Evolutionary conservation across 2,797 vertebrate genomes (phyloP).

Genomic region (Apogon talboti): DNA sequence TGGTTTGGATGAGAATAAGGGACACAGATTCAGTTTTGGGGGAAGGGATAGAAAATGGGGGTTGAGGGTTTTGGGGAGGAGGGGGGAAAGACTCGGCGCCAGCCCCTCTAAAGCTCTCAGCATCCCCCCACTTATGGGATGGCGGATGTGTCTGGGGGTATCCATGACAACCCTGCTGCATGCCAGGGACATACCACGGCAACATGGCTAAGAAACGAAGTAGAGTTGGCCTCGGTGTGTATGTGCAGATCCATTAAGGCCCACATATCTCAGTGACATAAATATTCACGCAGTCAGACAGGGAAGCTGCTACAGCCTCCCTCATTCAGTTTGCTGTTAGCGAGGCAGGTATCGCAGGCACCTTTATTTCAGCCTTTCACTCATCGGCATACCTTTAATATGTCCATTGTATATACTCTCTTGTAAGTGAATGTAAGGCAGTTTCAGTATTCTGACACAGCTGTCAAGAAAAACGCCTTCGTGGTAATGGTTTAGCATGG

Average conservation of each 20-base stretch:
- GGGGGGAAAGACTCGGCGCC: slow-evolving; percentile 62
- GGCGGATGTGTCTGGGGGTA: slow-evolving; percentile 87
- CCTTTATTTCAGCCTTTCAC: slow-evolving; percentile 41
- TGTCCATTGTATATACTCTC: slow-evolving; percentile 1
- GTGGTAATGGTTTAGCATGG: slow-evolving; percentile 30
- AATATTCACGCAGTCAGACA: slow-evolving; percentile 68
- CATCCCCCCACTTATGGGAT: slow-evolving; percentile 85
- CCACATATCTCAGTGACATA: slow-evolving; percentile 65
- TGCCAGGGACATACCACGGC: slow-evolving; percentile 77
- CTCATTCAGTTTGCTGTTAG: slow-evolving; percentile 37
- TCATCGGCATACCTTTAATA: slow-evolving; percentile 29
- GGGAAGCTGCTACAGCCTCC: slow-evolving; percentile 31
- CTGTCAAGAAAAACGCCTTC: slow-evolving; percentile 22
- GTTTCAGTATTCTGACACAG: slow-evolving; percentile 34
- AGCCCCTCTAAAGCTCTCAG: slow-evolving; percentile 82
- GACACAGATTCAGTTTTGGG: slow-evolving; percentile 64
- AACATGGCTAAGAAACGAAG: slow-evolving; percentile 71
- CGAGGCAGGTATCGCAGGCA: slow-evolving; percentile 31
- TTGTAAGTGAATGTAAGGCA: slow-evolving; percentile 9
- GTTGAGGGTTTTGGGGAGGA: slow-evolving; percentile 47
- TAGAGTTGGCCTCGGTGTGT: slow-evolving; percentile 49
- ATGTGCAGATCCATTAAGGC: slow-evolving; percentile 58
- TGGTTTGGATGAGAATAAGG: slow-evolving; percentile 61
- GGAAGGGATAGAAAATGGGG: slow-evolving; percentile 67
- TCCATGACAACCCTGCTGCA: slow-evolving; percentile 89